Evolutionary conservation across 2,888 invertebrate species (phyloP), one percentile per base, ranked within the genome.

Genomic region (Physocephala rufipes): DNA sequence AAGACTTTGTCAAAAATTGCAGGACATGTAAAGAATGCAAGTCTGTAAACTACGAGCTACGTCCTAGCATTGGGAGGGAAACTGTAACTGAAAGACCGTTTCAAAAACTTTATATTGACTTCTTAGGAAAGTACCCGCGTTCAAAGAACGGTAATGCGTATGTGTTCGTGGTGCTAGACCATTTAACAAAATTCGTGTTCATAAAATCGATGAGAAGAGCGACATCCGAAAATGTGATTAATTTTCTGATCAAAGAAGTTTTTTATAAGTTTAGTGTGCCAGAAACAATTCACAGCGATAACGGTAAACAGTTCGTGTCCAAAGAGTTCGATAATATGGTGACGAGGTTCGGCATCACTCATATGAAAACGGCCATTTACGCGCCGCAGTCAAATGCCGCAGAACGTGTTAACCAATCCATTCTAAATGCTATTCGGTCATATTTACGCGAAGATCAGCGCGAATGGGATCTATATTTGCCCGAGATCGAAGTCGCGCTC

Each of bases 41-140:
- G 28, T 61, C 69, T 2, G n/a, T 51, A 4, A 66, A 66, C 21
- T 7, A 2, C 16, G 21, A 28, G 19, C 9, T 66, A 12, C 15
- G 66, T n/a, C 66, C 66, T 7, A n/a, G 16, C 1, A 64, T 64
- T 15, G 63, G 62, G 2, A 3, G 16, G 21, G 63, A 69, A 45
- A 55, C 63, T 7, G 21, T 61, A 4, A 49, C 66, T 2, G 58
- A 72, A 4, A 21, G 71, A 2, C 74, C 74, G 1, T 71, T 74
- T n/a, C 69, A 75, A 26, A 69, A 70, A 49, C 12, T 75, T 0
- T 71, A 72, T 21, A 71, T 75, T 1, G 73, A 74, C 59, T 64
- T 64, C 28, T 16, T 64, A 26, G 64, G 64, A 2, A 64, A 64
- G 49, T 65, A 65, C 30, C 16, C 36, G 7, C 26, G 49, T 7